A percentile compares a stretch with the other conserved stretches of the same genome.
phyloP scores from a whole-genome alignment of 2,888 invertebrate species.

The Melanotus villosus region DNA sequence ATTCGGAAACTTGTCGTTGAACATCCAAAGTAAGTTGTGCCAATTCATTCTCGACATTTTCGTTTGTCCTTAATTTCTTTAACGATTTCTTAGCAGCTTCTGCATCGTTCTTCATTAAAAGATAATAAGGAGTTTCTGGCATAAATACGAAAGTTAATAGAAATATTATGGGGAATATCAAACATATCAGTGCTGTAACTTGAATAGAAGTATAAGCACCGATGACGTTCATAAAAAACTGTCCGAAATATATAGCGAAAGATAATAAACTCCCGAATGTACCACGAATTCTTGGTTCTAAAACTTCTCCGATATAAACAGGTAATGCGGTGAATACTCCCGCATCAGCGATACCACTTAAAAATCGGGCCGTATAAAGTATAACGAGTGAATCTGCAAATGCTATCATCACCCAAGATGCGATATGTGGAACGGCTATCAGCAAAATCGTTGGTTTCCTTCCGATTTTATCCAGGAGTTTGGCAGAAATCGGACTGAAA shows the following conservation, averaged over 20 bases:
- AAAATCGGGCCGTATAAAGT: slow-evolving; percentile 57
- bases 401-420: slow-evolving; percentile 55
- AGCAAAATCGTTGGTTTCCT: slow-evolving; percentile 57
- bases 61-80: slow-evolving; percentile 51
- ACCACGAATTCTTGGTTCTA: slow-evolving; percentile 58
- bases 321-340: slow-evolving; percentile 56
- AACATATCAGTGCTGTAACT: slow-evolving; percentile 70
- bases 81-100: slow-evolving; percentile 56
- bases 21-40: slow-evolving; percentile 55
- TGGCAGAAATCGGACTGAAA: slow-evolving; percentile 55
- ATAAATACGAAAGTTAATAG: slow-evolving; percentile 61
- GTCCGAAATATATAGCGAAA: slow-evolving; percentile 56
- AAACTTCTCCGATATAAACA: slow-evolving; percentile 59
- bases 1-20: slow-evolving; percentile 59
- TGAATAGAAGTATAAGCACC: slow-evolving; percentile 72
- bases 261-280: slow-evolving; percentile 58
- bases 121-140: slow-evolving; percentile 72
- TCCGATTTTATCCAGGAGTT: slow-evolving; percentile 57
- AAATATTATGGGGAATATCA: slow-evolving; percentile 72
- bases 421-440: slow-evolving; percentile 56
- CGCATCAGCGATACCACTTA: slow-evolving; percentile 57
- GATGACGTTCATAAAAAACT: slow-evolving; percentile 67
- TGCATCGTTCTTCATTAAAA: slow-evolving; percentile 54
- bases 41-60: slow-evolving; percentile 54
- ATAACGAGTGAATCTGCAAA: slow-evolving; percentile 54